phyloP scores from a whole-genome alignment of 2,888 invertebrate species.

The Patella caerulea region DNA sequence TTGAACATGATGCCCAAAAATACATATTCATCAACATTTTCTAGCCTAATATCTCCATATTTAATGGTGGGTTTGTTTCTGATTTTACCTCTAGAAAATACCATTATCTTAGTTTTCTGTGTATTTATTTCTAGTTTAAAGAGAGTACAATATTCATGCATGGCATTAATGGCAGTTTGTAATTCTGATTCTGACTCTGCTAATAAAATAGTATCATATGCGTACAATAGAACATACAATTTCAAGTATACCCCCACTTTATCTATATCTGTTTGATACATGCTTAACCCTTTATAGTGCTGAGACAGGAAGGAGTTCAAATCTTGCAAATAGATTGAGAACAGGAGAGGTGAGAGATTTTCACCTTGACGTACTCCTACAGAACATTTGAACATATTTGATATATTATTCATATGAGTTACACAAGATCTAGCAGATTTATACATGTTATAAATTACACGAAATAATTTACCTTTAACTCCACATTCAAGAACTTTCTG shows the following conservation, averaged over 20 bases:
- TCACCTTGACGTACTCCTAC: neutral
- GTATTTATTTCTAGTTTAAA: slow-evolving; percentile 19
- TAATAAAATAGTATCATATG: too few species aligned
- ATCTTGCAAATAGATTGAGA: neutral
- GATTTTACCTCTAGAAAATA: too few species aligned
- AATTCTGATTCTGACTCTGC: too few species aligned
- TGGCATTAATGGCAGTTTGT: too few species aligned
- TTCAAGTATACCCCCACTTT: too few species aligned
- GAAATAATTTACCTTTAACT: neutral
- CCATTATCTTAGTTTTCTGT: too few species aligned
- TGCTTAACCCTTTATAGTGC: too few species aligned
- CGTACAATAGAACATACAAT: too few species aligned
- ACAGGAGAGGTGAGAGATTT: neutral
- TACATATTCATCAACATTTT: slow-evolving; percentile 20
- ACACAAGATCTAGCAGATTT: slow-evolving; percentile 4
- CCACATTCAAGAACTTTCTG: neutral
- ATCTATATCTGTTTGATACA: too few species aligned
- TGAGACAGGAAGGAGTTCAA: neutral
- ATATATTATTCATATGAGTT: neutral
- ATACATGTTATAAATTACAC: slow-evolving; percentile 5
- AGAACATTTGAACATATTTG: neutral
- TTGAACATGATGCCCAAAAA: slow-evolving; percentile 18
- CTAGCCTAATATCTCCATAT: slow-evolving; percentile 10
- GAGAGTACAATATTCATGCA: neutral
- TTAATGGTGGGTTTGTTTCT: too few species aligned